Percentiles rank a stretch among this genome's conserved stretches.
These are phyloP conservation scores for Tachina grossa DNA, from an alignment of 2,888 invertebrate genomes.

Conservation along the genomic window DNA sequence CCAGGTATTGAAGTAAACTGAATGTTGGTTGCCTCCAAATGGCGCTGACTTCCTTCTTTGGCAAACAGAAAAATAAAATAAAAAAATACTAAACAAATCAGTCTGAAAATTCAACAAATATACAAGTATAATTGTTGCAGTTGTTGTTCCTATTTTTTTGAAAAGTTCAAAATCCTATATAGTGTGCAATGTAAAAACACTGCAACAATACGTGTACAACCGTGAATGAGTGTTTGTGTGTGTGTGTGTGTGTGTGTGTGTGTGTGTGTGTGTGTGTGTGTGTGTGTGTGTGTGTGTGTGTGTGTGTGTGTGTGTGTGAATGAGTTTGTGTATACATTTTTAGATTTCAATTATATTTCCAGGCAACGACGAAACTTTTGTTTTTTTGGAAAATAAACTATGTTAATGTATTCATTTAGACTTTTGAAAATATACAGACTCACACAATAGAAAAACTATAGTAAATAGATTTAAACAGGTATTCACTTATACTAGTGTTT, in stretches of 20 bases:
- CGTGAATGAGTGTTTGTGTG: background rate
- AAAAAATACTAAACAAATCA: background rate
- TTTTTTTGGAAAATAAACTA: slow-evolving; percentile 49
- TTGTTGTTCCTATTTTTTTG: slow-evolving; percentile 22
- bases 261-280: background rate
- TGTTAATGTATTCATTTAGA: slow-evolving; percentile 66
- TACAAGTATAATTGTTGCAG: slow-evolving; percentile 20
- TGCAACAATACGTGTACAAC: slow-evolving; percentile 17
- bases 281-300: background rate
- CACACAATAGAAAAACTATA: background rate
- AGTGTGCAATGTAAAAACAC: slow-evolving; percentile 35
- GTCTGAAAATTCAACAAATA: slow-evolving; percentile 21
- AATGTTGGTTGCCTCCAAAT: slow-evolving; percentile 14
- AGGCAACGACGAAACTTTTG: slow-evolving; percentile 39
- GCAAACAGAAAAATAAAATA: background rate
- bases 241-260: background rate
- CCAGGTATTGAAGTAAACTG: slow-evolving; percentile 10
- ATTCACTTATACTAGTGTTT: background rate
- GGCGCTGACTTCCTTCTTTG: slow-evolving; percentile 6
- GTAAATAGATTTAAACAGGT: background rate
- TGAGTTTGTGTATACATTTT: background rate
- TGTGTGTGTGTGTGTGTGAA: slow-evolving; percentile 4
- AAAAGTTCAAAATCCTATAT: slow-evolving; percentile 64
- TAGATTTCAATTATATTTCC: slow-evolving; percentile 1
- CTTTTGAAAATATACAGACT: slow-evolving; percentile 2